Base-by-base conservation (phyloP, 1,140 invertebrate species). In the Liolophura sinensis region DNA sequence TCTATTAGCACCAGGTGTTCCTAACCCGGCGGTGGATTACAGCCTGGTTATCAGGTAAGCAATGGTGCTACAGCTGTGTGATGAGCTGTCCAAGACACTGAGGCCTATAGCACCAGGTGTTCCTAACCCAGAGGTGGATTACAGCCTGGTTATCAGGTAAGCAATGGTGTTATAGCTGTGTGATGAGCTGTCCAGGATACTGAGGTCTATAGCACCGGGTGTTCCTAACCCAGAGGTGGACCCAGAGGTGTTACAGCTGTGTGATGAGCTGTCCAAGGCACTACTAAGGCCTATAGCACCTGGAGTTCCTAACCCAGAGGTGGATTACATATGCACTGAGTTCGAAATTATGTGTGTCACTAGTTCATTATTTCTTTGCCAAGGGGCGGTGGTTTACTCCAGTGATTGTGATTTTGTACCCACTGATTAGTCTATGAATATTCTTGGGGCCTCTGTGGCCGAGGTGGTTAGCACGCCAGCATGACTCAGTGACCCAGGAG, bases 51-150 rank as follows among this genome's bases (percentile, higher is more conserved):
- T 40, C 9, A 9, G 31, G 31, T 40, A 5, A 40, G 31, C 31
- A 40, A 40, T 40, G 31, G 31, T 5, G 31, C 9, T 40, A 9
- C 84, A 84, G 69, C 85, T 87, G 69, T 90, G 86, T 81, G n/a
- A n/a, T 76, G 84, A 81, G 64, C 85, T 89, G 73, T 86, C 87
- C 68, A 85, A 82, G 77, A 86, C 84, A 74, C 83, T 86, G 62
- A 86, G 86, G 70, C 89, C 84, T 51, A 85, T 78, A 68, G 85
- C 69, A 62, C 87, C 86, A 73, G 83, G 82, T 52, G 84, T 86
- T 67, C 82, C 79, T 69, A 87, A 85, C 73, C 86, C 83, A 73
- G 89, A 86, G 81, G 88, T 87, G 66, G 90, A 88, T 80, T 89
- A 87, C 76, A 84, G 75, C 73, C 85, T 88, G 60, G 84, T 87